Conservation (phyloP, 1,140 invertebrate genomes). For the Holcopasites calliopsidis region DNA sequence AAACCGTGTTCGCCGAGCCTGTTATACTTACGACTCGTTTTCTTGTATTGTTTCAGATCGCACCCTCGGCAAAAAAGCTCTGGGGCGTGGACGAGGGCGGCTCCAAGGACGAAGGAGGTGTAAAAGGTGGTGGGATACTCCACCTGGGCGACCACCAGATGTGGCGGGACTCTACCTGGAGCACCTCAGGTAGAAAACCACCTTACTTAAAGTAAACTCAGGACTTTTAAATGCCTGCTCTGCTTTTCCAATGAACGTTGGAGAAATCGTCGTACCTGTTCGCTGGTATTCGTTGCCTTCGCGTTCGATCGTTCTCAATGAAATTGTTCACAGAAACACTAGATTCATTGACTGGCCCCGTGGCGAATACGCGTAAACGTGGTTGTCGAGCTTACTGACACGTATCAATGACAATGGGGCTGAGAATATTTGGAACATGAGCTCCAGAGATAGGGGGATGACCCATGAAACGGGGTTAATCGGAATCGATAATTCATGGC, state of each 20-base stretch:
- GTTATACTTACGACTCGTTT: conserved; percentile 55
- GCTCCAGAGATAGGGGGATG: conserved; percentile 11
- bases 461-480: conserved; percentile 41
- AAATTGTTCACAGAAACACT: not conserved
- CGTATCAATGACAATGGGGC: conserved; percentile 40
- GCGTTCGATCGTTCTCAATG: no score
- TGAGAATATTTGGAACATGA: conserved; percentile 32
- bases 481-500: conserved; percentile 30
- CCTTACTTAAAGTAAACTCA: not conserved
- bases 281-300: no score
- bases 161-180: conserved; percentile 93
- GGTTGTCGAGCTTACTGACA: conserved; percentile 12
- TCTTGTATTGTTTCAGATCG: conserved; percentile 84
- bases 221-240: not conserved
- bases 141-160: conserved; percentile 90
- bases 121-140: conserved; percentile 84
- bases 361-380: not conserved
- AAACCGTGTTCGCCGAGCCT: conserved; percentile 44
- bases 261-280: no score
- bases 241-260: not conserved
- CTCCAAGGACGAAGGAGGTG: conserved; percentile 83
- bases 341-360: conserved; percentile 17
- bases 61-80: conserved; percentile 91
- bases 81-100: conserved; percentile 90
- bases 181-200: conserved; percentile 85